A percentile compares a stretch with the other conserved stretches of the same genome.
phyloP scores from a whole-genome alignment of 2,888 invertebrate genomes.

The Gari tellinella region DNA sequence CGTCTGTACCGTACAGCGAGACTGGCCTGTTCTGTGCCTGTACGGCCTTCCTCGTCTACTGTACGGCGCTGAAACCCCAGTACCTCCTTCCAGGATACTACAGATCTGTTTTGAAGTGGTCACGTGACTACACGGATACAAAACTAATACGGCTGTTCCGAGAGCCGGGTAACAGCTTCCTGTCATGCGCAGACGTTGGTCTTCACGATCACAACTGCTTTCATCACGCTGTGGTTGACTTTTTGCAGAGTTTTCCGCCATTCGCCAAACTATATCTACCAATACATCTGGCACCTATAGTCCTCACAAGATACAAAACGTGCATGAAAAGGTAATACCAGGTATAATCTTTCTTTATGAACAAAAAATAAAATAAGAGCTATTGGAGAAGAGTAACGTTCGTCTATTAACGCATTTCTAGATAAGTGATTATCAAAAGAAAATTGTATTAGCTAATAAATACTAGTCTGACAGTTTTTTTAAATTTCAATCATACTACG shows the following conservation, averaged over 20 bases:
- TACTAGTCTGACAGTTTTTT: too few relatives aligned
- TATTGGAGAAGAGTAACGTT: too few relatives aligned
- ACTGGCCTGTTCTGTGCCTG: constrained; percentile 70
- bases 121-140: constrained; percentile 72
- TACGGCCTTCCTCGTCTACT: constrained; percentile 70
- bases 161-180: constrained; percentile 60
- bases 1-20: constrained; percentile 70
- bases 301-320: constrained; percentile 69
- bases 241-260: constrained; percentile 66
- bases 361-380: too few relatives aligned
- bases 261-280: constrained; percentile 78
- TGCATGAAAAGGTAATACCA: constrained; percentile 43
- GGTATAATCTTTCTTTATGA: too few relatives aligned
- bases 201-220: constrained; percentile 69
- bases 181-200: constrained; percentile 71
- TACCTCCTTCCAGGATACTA: constrained; percentile 73
- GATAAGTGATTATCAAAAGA: too few relatives aligned
- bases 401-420: too few relatives aligned
- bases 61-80: constrained; percentile 65
- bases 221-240: constrained; percentile 67
- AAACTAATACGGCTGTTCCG: constrained; percentile 65
- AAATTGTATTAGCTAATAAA: too few relatives aligned
- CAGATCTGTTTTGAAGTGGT: constrained; percentile 75
- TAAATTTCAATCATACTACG: too few relatives aligned
- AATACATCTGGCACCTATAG: constrained; percentile 72